Percentiles rank a stretch among this genome's conserved stretches.
phyloP scores from a whole-genome alignment of 2,888 invertebrate genomes.

The Celastrina argiolus region DNA sequence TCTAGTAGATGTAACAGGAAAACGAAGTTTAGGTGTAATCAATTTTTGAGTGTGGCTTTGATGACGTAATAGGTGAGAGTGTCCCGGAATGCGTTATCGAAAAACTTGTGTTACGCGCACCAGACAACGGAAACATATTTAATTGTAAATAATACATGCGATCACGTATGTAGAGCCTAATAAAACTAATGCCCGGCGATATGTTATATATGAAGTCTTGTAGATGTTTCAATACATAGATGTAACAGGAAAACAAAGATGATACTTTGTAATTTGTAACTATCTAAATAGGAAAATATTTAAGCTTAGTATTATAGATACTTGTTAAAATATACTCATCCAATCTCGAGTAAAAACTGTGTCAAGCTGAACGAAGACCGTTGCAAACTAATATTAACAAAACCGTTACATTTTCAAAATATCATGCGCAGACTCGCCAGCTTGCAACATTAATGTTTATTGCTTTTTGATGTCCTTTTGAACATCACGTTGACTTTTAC shows the following conservation, averaged over 20 bases:
- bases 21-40: no score
- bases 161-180: slow-evolving; percentile 46
- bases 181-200: slow-evolving; percentile 24
- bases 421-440: not conserved
- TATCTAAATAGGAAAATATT: no score
- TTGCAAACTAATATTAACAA: not conserved
- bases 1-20: not conserved
- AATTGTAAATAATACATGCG: no score
- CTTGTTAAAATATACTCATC: not conserved
- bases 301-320: not conserved
- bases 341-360: no score
- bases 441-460: not conserved
- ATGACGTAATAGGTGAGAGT: no score
- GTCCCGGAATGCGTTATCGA: no score
- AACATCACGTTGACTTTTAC: not conserved
- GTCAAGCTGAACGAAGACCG: not conserved
- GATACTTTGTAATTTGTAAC: no score
- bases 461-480: not conserved
- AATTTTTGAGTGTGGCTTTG: no score
- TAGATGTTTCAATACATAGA: not conserved
- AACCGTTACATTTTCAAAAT: not conserved
- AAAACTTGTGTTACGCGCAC: no score
- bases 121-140: no score
- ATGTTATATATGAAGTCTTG: not conserved
- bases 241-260: not conserved